phyloP scores from a whole-genome alignment of 2,888 invertebrate genomes.

The Drosophila emarginata region DNA sequence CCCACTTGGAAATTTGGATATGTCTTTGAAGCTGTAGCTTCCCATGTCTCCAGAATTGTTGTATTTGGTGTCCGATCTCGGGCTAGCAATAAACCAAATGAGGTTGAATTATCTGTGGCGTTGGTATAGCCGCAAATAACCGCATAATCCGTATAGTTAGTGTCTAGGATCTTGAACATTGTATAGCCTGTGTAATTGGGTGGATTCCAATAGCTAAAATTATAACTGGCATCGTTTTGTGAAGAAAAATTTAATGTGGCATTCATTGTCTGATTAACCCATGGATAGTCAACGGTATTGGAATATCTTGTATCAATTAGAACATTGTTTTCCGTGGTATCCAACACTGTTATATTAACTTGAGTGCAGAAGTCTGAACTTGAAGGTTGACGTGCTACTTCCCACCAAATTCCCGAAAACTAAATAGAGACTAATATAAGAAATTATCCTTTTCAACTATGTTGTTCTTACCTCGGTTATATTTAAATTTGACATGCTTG shows the following conservation, averaged over 20 bases:
- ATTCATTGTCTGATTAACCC: slow-evolving; percentile 62
- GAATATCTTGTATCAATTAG: slow-evolving; percentile 59
- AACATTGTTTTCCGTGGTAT: slow-evolving; percentile 34
- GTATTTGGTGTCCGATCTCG: slow-evolving; percentile 43
- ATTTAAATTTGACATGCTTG: slow-evolving; percentile 27
- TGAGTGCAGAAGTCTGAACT: slow-evolving; percentile 53
- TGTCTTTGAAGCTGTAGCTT: slow-evolving; percentile 23
- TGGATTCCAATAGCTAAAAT: slow-evolving; percentile 61
- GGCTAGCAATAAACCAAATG: slow-evolving; percentile 62
- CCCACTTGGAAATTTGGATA: slow-evolving; percentile 58
- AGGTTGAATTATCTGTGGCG: slow-evolving; percentile 46
- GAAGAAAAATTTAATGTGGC: slow-evolving; percentile 42
- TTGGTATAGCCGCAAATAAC: slow-evolving; percentile 74
- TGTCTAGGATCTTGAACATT: slow-evolving; percentile 62
- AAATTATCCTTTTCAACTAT: too few species aligned
- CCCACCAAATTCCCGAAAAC: slow-evolving; percentile 71
- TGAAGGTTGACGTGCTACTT: slow-evolving; percentile 63
- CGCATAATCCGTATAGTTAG: slow-evolving; percentile 65
- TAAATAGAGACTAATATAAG: neutral
- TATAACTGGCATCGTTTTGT: slow-evolving; percentile 39
- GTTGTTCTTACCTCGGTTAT: slow-evolving; percentile 33
- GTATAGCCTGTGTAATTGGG: slow-evolving; percentile 44
- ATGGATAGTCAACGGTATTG: slow-evolving; percentile 46
- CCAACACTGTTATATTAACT: slow-evolving; percentile 46
- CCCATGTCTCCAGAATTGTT: slow-evolving; percentile 41